Conservation (phyloP, 2,797 vertebrate genomes). For the Rhinichthys osculus region DNA sequence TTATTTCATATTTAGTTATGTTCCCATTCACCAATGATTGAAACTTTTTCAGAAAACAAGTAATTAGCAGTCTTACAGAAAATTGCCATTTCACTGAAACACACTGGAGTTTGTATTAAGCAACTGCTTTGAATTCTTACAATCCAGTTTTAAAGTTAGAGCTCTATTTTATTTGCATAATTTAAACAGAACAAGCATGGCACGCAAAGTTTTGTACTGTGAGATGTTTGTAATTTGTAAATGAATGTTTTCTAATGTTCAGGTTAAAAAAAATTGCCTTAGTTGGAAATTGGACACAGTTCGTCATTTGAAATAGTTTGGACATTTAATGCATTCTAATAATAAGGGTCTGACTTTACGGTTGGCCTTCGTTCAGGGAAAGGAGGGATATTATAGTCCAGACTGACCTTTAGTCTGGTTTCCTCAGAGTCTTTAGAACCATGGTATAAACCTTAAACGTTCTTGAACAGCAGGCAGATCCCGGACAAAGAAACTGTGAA, state of each 20-base stretch:
- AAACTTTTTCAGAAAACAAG: neutral
- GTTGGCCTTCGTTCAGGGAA: slow-evolving; percentile 3
- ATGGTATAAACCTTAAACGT: neutral
- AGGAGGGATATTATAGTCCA: slow-evolving; percentile 28
- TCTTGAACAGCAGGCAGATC: slow-evolving; percentile 6
- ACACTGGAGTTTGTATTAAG: neutral
- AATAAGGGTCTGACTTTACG: slow-evolving; percentile 26
- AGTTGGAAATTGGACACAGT: neutral
- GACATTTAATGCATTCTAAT: slow-evolving; percentile 35
- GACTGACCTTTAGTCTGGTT: slow-evolving; percentile 12
- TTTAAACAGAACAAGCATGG: neutral
- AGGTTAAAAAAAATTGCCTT: neutral
- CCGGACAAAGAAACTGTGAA: neutral
- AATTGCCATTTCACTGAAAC: neutral
- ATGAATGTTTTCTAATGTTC: neutral
- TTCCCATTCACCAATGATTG: neutral
- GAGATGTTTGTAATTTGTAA: neutral
- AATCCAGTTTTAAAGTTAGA: neutral
- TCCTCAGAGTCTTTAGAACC: neutral
- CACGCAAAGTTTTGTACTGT: neutral
- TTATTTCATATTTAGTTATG: neutral
- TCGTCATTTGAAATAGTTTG: slow-evolving; percentile 19
- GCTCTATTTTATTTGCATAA: slow-evolving; percentile 13
- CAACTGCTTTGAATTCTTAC: neutral
- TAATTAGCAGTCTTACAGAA: neutral